These are phyloP conservation scores for Caracal caracal DNA, from an alignment of 2,113 vertebrate genomes.

Conservation along the genomic window DNA sequence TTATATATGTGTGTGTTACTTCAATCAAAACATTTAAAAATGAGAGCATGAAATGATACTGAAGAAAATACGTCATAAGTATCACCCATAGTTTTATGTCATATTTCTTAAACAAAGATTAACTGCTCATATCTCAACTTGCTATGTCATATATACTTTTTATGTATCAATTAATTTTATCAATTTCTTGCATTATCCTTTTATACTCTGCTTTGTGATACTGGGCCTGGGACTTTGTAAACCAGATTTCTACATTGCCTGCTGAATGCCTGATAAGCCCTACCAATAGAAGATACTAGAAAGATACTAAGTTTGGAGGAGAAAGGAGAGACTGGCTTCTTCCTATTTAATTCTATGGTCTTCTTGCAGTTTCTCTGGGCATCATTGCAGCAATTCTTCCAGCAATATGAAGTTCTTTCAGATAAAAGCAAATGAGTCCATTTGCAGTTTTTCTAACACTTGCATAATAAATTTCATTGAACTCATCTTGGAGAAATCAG, in stretches of 20 bases:
- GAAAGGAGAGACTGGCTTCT: not conserved
- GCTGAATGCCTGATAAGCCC: not conserved
- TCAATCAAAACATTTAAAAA: slow-evolving; percentile 16
- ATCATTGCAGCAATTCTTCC: not conserved
- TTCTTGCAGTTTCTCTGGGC: not conserved
- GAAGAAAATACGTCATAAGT: not conserved
- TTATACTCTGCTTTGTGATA: not conserved
- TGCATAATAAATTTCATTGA: not conserved
- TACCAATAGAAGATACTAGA: not conserved
- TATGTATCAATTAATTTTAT: not conserved
- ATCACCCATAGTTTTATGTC: not conserved
- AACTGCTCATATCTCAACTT: not conserved
- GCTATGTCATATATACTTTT: not conserved
- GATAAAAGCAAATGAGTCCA: not conserved
- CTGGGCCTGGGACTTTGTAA: not conserved
- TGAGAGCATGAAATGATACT: not conserved
- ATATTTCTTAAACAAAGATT: not conserved
- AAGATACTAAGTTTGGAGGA: not conserved
- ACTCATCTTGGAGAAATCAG: not conserved
- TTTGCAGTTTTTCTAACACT: not conserved
- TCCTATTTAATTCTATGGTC: not conserved
- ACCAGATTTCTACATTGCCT: not conserved
- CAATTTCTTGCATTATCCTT: not conserved
- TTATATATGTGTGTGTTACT: not conserved
- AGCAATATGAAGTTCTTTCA: not conserved